Evolutionary conservation across 2,113 vertebrate species (phyloP).

Genomic region (Eonycteris spelaea): DNA sequence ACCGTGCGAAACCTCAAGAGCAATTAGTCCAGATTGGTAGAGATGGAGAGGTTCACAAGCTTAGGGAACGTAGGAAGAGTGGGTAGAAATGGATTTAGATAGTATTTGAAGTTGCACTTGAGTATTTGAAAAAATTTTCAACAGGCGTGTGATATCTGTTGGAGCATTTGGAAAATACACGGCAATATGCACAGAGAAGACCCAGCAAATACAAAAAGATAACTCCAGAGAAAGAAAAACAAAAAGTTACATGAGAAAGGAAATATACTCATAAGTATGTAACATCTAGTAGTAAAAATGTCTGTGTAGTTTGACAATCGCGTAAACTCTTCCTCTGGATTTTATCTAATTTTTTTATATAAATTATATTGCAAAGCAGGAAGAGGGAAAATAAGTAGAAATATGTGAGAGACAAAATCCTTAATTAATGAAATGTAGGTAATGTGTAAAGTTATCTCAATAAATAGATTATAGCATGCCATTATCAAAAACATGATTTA

Average conservation of each 20-base stretch:
- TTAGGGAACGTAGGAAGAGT: neutral
- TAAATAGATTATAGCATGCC: neutral
- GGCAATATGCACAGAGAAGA: neutral
- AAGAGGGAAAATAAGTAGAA: neutral
- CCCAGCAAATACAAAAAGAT: neutral
- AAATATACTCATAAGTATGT: neutral
- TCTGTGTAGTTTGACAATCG: neutral
- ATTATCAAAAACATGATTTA: neutral
- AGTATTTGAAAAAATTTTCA: neutral
- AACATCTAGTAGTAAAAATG: neutral
- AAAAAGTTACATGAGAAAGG: neutral
- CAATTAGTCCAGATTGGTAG: neutral
- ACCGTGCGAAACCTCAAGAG: too few relatives aligned
- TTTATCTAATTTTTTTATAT: neutral
- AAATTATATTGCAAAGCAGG: neutral
- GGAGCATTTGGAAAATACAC: neutral
- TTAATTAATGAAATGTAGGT: neutral
- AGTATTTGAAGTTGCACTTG: neutral
- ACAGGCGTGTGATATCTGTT: neutral
- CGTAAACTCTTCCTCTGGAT: neutral
- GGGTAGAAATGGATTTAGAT: neutral
- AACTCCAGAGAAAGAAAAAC: neutral
- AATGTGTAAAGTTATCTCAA: neutral
- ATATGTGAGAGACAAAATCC: neutral
- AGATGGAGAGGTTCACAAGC: neutral